These are phyloP conservation scores for Microdon myrmicae DNA, from an alignment of 2,888 invertebrate species.

Conservation along the genomic window DNA sequence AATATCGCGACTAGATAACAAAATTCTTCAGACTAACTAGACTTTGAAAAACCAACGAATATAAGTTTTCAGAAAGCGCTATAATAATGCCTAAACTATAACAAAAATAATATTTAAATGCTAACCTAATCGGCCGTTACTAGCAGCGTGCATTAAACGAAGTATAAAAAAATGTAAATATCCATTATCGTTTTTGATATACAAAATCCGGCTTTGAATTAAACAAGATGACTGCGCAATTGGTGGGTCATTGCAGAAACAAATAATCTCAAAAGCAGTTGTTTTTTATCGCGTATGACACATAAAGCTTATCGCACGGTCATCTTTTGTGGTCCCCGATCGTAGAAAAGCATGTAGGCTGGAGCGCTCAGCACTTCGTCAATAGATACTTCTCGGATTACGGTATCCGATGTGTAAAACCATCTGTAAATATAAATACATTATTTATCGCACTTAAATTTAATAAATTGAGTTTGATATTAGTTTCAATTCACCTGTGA, in stretches of 20 bases:
- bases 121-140: too few species aligned
- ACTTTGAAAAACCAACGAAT: background rate
- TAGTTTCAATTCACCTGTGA: constrained; percentile 60
- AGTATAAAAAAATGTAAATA: constrained; percentile 4
- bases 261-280: constrained; percentile 19
- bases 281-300: background rate
- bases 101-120: constrained; percentile 13
- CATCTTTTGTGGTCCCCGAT: constrained; percentile 68
- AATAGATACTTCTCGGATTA: constrained; percentile 82
- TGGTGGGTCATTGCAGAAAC: constrained; percentile 39
- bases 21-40: too few species aligned
- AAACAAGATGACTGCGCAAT: constrained; percentile 29
- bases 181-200: constrained; percentile 10
- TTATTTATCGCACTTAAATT: constrained; percentile 2
- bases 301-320: constrained; percentile 16
- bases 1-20: constrained; percentile 40
- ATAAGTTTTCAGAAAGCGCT: constrained; percentile 7
- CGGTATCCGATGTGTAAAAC: constrained; percentile 88
- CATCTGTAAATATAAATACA: constrained; percentile 69
- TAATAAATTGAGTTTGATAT: constrained; percentile 48
- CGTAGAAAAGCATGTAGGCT: constrained; percentile 95
- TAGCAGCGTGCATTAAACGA: constrained; percentile 16
- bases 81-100: constrained; percentile 7
- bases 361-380: constrained; percentile 85
- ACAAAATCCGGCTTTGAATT: constrained; percentile 25